These are phyloP conservation scores for Zaprionus davidi DNA, from an alignment of 1,140 invertebrate genomes.

Conservation along the genomic window DNA sequence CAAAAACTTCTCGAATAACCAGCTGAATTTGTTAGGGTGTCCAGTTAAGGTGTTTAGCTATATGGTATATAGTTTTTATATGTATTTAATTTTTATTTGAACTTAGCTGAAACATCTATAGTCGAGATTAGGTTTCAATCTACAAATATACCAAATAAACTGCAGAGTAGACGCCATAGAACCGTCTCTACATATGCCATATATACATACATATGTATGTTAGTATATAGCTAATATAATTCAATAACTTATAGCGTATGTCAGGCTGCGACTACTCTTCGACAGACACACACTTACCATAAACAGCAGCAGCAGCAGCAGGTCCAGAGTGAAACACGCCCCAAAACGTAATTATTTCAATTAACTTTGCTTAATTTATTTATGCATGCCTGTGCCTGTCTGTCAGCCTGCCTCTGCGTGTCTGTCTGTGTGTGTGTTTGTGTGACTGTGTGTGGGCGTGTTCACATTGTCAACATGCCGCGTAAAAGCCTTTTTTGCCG, in stretches of 20 bases:
- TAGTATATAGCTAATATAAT: too few relatives aligned
- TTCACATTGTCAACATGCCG: slow-evolving; percentile 50
- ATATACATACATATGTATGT: too few relatives aligned
- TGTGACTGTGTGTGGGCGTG: slow-evolving; percentile 2
- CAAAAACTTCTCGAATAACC: background rate
- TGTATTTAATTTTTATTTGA: too few relatives aligned
- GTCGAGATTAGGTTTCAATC: too few relatives aligned
- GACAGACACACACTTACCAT: background rate
- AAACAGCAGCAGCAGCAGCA: background rate
- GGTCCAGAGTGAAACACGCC: background rate
- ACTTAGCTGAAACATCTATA: too few relatives aligned
- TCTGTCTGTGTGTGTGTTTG: background rate
- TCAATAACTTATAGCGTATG: too few relatives aligned
- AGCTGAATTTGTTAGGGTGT: background rate
- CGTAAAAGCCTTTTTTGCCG: slow-evolving; percentile 1
- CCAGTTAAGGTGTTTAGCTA: too few relatives aligned
- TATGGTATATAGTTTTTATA: too few relatives aligned
- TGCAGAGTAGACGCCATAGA: too few relatives aligned
- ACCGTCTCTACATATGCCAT: too few relatives aligned
- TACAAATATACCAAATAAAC: too few relatives aligned
- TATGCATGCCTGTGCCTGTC: background rate
- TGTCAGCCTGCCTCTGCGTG: background rate
- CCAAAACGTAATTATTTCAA: slow-evolving; percentile 7
- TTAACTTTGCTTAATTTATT: slow-evolving; percentile 7
- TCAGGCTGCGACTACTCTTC: background rate